phyloP scores from a whole-genome alignment of 2,113 vertebrate species.

The Cheirogaleus medius region DNA sequence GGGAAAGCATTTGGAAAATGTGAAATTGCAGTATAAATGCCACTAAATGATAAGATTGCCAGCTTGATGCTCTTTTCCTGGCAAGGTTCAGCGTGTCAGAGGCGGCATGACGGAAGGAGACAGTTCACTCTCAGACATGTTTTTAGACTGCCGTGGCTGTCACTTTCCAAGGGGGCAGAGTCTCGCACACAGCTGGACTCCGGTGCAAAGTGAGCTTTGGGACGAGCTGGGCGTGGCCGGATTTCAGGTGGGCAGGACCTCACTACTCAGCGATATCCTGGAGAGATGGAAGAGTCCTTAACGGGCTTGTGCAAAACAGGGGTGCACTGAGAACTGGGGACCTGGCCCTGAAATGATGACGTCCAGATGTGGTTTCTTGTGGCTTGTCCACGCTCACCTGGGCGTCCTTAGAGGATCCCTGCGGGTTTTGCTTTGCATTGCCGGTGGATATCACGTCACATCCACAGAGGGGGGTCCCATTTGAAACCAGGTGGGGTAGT shows the following conservation, averaged over 20 bases:
- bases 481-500: not conserved
- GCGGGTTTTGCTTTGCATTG: not conserved
- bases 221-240: not conserved
- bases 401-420: too few species aligned
- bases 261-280: not conserved
- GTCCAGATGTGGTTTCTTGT: too few species aligned
- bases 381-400: not conserved
- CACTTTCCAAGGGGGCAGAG: not conserved
- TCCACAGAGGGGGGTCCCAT: not conserved
- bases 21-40: conserved; percentile 68
- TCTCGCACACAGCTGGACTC: rapidly evolving
- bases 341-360: not conserved
- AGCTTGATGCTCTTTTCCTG: conserved; percentile 8
- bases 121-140: not conserved
- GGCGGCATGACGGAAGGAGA: not conserved
- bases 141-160: not conserved
- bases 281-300: not conserved
- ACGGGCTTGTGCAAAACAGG: not conserved
- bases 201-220: rapidly evolving
- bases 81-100: conserved; percentile 35
- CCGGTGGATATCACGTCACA: not conserved
- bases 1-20: conserved; percentile 52
- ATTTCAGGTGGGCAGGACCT: not conserved
- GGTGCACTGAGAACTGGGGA: not conserved
- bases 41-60: conserved; percentile 64